phyloP scores from a whole-genome alignment of 2,113 vertebrate species.

The Gopherus evgoodei region DNA sequence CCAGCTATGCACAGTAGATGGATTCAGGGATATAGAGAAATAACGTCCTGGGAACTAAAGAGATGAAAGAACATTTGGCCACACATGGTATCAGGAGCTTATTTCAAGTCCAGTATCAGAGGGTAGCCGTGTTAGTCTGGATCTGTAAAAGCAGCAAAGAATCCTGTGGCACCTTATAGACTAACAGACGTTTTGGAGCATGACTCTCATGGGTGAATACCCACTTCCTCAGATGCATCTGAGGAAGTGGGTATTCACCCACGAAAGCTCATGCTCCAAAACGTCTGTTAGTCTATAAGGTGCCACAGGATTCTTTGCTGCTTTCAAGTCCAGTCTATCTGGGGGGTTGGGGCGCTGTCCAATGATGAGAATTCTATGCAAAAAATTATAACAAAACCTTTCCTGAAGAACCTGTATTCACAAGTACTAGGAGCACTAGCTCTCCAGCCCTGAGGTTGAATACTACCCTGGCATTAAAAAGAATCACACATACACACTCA shows the following conservation, averaged over 20 bases:
- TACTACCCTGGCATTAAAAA: rapidly evolving
- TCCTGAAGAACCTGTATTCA: background rate
- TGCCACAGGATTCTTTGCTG: no score
- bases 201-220: no score
- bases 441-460: background rate
- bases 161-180: no score
- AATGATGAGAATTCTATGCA: background rate
- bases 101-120: background rate
- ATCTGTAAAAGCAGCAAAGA: no score
- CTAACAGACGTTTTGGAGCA: no score
- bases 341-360: background rate
- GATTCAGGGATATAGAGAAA: background rate
- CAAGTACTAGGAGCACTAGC: background rate
- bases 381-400: background rate
- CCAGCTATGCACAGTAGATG: background rate
- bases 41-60: background rate
- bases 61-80: background rate
- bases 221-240: no score
- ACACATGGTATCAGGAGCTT: rapidly evolving
- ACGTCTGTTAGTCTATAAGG: no score
- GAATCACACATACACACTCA: conserved; percentile 10
- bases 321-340: background rate
- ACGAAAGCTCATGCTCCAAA: no score
- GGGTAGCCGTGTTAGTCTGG: no score
- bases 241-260: no score